Conservation (phyloP, 2,888 invertebrate genomes). For the Campoplex capitator region DNA sequence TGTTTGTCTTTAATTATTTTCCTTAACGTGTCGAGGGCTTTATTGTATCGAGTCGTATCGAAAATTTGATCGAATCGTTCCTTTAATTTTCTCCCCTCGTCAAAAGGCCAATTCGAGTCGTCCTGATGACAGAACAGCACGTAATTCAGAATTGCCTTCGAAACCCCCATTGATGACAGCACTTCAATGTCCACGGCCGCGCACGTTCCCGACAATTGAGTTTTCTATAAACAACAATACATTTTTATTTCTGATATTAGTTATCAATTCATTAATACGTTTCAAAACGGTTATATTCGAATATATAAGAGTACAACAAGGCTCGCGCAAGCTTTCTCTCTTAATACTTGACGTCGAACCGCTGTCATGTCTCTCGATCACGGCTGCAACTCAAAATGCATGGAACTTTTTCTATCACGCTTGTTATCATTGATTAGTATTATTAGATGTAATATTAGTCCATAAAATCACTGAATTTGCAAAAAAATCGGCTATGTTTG, state of each 20-base stretch:
- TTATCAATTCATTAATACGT: background rate
- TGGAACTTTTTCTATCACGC: no score
- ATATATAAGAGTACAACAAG: no score
- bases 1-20: conserved; percentile 88
- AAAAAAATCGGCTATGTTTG: background rate
- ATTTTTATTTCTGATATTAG: background rate
- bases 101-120: conserved; percentile 98
- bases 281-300: background rate
- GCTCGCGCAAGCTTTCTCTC: no score
- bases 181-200: conserved; percentile 91
- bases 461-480: background rate
- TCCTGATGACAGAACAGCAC: conserved; percentile 99
- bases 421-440: no score
- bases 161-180: conserved; percentile 91
- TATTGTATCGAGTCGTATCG: conserved; percentile 96
- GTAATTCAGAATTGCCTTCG: conserved; percentile 96
- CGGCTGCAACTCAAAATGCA: no score
- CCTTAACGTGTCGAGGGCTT: conserved; percentile 92
- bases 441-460: no score
- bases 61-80: conserved; percentile 99
- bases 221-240: conserved; percentile 71
- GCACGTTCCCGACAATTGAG: conserved; percentile 89
- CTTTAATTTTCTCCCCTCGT: conserved; percentile 96
- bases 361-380: no score
- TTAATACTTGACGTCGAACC: no score